Evolutionary conservation across 53 echinoderm and acorn worm genomes (phyloP), one percentile per base, ranked within the genome.

Genomic region (Paracentrotus lividus): DNA sequence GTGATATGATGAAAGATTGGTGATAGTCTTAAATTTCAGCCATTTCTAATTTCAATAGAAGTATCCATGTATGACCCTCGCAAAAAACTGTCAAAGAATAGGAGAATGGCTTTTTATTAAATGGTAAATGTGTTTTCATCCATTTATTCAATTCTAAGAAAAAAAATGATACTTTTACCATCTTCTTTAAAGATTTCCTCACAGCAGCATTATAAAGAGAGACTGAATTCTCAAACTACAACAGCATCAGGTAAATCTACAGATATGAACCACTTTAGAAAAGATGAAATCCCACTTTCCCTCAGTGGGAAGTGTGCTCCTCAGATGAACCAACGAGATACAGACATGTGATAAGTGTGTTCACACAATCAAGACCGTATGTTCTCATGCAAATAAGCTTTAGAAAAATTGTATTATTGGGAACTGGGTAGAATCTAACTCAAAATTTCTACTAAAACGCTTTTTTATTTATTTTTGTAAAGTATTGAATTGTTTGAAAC

Each of bases 321-420:
- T 9, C 44, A 81, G 81, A 81, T 81, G 81, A 81, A 81, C 81
- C 33, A 44, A 81, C 81, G 47, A 81, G 81, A 81, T 81, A 81
- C 24, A 81, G 47, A n/a, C 47, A 10, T 20, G 24, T 45, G 26
- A 10, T 81, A 8, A 8, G 10, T 44, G 24, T 27, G 14, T 81
- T 81, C 81, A 81, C 26, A 81, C 81, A 4, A n/a, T n/a, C 8
- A 81, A 6, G 13, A 13, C 24, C 0, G 3, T 47, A 45, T 47
- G 81, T 47, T 81, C 8, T 47, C 47, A n/a, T 81, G 1, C 15
- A 10, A 21, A 3, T 52, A 3, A 52, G n/a, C n/a, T n/a, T n/a
- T n/a, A n/a, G n/a, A n/a, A n/a, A n/a, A n/a, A n/a, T n/a, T n/a
- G n/a, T n/a, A n/a, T n/a, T n/a, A n/a, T n/a, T n/a, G n/a, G n/a